Percentiles rank a stretch among this genome's conserved stretches.
Evolutionary conservation across 2,797 vertebrate species (phyloP).

Genomic region (Carcharodon carcharias): DNA sequence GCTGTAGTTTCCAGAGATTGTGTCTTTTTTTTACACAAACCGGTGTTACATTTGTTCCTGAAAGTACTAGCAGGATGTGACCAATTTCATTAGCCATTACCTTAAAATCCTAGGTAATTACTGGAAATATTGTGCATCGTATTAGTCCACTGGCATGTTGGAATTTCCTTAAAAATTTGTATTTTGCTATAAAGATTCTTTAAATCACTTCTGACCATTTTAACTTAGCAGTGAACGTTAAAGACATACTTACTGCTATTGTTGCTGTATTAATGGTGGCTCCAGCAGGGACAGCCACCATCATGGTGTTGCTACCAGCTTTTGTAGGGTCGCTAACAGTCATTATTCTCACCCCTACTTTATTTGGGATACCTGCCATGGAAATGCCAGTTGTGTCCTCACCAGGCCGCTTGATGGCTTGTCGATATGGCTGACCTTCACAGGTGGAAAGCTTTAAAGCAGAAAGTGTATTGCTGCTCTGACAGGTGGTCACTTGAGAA

Average conservation of each 20-base stretch:
- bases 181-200: too few relatives aligned
- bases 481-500: conserved; percentile 5
- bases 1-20: neutral
- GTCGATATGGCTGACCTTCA: conserved; percentile 27
- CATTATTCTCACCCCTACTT: conserved; percentile 38
- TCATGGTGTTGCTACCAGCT: conserved; percentile 35
- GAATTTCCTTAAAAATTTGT: neutral
- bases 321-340: conserved; percentile 35
- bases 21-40: neutral
- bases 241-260: conserved; percentile 36
- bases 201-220: neutral
- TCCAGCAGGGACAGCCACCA: conserved; percentile 33
- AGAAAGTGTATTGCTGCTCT: conserved; percentile 20
- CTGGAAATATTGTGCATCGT: neutral
- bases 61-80: neutral
- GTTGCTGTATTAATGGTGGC: conserved; percentile 33
- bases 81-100: neutral
- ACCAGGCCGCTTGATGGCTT: conserved; percentile 37
- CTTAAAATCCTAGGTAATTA: neutral
- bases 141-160: neutral
- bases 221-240: neutral
- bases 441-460: neutral
- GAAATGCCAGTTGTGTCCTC: conserved; percentile 26
- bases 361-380: conserved; percentile 38
- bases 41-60: neutral